These are phyloP conservation scores for Ornithoptera alexandrae DNA, from an alignment of 2,888 invertebrate species.

Conservation along the genomic window DNA sequence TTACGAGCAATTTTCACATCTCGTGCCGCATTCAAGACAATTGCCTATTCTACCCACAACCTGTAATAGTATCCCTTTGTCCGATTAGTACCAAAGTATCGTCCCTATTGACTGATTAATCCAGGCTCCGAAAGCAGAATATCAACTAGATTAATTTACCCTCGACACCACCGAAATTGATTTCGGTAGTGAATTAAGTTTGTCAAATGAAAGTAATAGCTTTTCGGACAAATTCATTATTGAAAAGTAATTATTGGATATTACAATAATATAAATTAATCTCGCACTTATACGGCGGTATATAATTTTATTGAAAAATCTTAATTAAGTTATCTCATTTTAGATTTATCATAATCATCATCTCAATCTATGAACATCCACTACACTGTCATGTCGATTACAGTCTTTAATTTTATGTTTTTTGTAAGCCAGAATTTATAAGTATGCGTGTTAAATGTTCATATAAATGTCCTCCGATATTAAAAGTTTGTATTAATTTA, in stretches of 20 bases:
- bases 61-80: conserved; percentile 53
- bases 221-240: background rate
- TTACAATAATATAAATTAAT: background rate
- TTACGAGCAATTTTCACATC: conserved; percentile 38
- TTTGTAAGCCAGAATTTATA: background rate
- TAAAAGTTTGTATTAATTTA: background rate
- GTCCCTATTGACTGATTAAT: background rate
- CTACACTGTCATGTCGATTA: background rate
- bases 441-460: background rate
- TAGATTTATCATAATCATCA: no score
- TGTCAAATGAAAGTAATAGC: background rate
- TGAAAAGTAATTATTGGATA: background rate
- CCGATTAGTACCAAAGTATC: background rate
- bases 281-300: background rate
- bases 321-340: background rate
- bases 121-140: background rate
- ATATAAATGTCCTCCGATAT: background rate
- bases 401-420: background rate
- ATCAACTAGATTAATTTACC: background rate
- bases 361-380: no score
- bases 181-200: background rate
- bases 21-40: conserved; percentile 48
- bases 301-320: background rate
- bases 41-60: conserved; percentile 56
- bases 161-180: background rate